A percentile compares a stretch with the other conserved stretches of the same genome.
Conservation (phyloP, 2,797 vertebrate genomes). For the Kryptopterus vitreolus region DNA sequence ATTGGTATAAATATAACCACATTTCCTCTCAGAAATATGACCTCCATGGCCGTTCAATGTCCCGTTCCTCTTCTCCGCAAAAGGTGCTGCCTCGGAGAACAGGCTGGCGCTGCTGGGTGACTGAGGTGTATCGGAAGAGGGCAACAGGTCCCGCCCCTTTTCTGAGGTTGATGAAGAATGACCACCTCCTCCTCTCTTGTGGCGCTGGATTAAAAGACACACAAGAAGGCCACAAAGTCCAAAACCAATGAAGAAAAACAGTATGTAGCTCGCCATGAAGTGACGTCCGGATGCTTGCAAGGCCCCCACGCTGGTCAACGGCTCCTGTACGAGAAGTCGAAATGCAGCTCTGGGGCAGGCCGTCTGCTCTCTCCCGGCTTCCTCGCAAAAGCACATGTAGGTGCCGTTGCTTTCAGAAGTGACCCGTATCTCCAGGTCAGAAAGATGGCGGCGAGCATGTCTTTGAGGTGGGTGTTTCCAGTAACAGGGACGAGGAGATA, state of each 20-base stretch:
- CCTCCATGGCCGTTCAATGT: constrained; percentile 71
- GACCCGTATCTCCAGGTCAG: constrained; percentile 79
- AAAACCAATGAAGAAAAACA: constrained; percentile 66
- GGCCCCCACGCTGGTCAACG: constrained; percentile 47
- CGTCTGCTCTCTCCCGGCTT: constrained; percentile 67
- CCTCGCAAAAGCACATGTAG: constrained; percentile 80
- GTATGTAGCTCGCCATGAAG: constrained; percentile 73
- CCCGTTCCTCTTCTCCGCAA: constrained; percentile 76
- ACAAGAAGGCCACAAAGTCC: constrained; percentile 47
- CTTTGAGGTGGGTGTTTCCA: constrained; percentile 76
- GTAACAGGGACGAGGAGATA: constrained; percentile 76
- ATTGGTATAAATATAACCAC: constrained; percentile 67
- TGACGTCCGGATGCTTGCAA: constrained; percentile 55
- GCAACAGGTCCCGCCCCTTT: constrained; percentile 77
- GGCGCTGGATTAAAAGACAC: constrained; percentile 45
- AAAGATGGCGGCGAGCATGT: constrained; percentile 69
- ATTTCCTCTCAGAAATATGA: constrained; percentile 57
- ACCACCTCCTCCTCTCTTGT: constrained; percentile 49
- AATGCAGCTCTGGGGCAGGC: constrained; percentile 74
- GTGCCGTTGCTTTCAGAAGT: constrained; percentile 70
- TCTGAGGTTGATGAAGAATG: constrained; percentile 67
- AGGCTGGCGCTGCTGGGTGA: constrained; percentile 81
- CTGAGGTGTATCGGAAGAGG: constrained; percentile 78
- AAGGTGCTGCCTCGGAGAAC: constrained; percentile 74
- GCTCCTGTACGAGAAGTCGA: constrained; percentile 67